Conservation (phyloP, 2,888 invertebrate species). For the Timandra comae region DNA sequence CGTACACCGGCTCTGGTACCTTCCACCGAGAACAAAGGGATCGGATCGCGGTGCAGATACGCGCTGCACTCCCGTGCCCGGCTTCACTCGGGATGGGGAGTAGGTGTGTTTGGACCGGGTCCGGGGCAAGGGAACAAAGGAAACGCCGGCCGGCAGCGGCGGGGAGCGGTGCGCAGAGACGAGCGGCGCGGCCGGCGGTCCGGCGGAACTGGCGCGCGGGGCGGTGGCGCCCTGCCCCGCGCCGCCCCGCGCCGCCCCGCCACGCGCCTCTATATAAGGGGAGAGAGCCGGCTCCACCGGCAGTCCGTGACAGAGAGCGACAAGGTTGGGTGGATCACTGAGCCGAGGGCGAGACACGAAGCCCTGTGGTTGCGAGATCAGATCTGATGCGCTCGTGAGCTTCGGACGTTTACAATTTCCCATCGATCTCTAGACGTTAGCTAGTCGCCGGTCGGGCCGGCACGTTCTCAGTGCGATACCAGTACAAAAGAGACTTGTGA, state of each 20-base stretch:
- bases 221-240: slow-evolving; percentile 51
- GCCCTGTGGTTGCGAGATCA: slow-evolving; percentile 75
- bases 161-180: slow-evolving; percentile 41
- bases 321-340: slow-evolving; percentile 69
- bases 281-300: slow-evolving; percentile 50
- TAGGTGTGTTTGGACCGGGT: not conserved
- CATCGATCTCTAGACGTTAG: slow-evolving; percentile 66
- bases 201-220: slow-evolving; percentile 62
- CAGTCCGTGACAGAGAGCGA: slow-evolving; percentile 73
- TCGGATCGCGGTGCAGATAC: too few relatives aligned
- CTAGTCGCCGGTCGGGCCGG: slow-evolving; percentile 65
- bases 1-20: too few relatives aligned
- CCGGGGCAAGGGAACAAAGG: slow-evolving; percentile 52
- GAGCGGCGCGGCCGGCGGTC: slow-evolving; percentile 37
- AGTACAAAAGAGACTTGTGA: slow-evolving; percentile 77
- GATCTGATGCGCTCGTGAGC: slow-evolving; percentile 72
- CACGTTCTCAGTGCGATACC: slow-evolving; percentile 63
- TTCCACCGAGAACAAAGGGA: too few relatives aligned
- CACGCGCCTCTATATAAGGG: slow-evolving; percentile 67
- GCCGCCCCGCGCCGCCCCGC: slow-evolving; percentile 54
- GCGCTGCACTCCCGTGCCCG: too few relatives aligned
- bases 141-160: slow-evolving; percentile 59
- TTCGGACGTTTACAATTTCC: slow-evolving; percentile 58
- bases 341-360: slow-evolving; percentile 68
- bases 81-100: too few relatives aligned